These are phyloP conservation scores for Tinea pellionella DNA, from an alignment of 2,888 invertebrate genomes.

Conservation along the genomic window DNA sequence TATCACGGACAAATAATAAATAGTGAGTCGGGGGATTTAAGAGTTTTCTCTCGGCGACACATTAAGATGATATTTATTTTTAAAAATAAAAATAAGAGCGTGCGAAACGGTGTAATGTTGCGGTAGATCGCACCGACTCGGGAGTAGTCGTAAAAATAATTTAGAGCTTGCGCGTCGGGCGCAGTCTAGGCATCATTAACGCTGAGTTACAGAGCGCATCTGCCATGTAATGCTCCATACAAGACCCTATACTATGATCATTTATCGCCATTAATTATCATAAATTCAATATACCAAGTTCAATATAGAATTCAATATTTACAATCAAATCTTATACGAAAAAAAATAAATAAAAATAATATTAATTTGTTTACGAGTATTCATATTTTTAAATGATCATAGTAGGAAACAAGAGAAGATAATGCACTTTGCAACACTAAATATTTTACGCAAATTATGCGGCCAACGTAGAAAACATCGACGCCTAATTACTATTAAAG, in stretches of 20 bases:
- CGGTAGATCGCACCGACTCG: slow-evolving; percentile 18
- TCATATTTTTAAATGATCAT: background rate
- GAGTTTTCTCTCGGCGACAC: slow-evolving; percentile 13
- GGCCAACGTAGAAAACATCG: background rate
- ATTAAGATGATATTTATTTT: slow-evolving; percentile 13
- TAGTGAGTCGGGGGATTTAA: slow-evolving; percentile 1
- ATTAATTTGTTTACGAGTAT: no score
- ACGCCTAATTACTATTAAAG: background rate
- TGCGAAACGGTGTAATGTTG: slow-evolving; percentile 18
- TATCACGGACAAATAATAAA: slow-evolving; percentile 10
- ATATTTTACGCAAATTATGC: slow-evolving; percentile 10
- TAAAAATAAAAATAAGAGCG: slow-evolving; percentile 18
- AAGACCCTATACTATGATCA: slow-evolving; percentile 4
- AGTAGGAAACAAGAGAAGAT: background rate
- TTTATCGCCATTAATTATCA: background rate
- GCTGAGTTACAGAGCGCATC: slow-evolving; percentile 19
- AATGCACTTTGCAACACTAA: slow-evolving; percentile 15
- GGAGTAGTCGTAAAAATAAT: slow-evolving; percentile 59
- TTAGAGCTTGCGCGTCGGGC: slow-evolving; percentile 54
- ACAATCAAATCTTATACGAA: no score
- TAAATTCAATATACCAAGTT: no score
- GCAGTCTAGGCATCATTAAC: slow-evolving; percentile 21
- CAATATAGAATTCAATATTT: no score
- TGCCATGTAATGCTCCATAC: slow-evolving; percentile 15
- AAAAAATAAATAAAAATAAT: no score